Base-by-base conservation (phyloP, 2,888 invertebrate species). In the Litoditis marina region DNA sequence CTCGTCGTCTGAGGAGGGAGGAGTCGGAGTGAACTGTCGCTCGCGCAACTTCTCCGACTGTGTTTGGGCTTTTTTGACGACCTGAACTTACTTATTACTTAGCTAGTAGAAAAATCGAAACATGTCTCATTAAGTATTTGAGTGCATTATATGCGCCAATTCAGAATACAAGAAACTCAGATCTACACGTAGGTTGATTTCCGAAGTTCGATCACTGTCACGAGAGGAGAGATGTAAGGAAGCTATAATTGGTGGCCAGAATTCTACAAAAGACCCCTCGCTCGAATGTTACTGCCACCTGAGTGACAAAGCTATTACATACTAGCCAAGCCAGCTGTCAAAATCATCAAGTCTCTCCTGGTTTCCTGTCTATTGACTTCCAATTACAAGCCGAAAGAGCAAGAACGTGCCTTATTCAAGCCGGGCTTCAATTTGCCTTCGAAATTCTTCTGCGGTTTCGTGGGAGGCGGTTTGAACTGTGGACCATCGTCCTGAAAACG, bases 401-500 rank as follows among this genome's bases (percentile, higher is more conserved):
- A 16, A 13, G 34, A 46, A 51, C 39, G 13, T 50, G 66, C 68
- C 27, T 19, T 60, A 46, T 74, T 74, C 28, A 76, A 49, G 11
- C 76, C 76, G 5, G 76, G 66, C 32, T 73, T 74, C 53, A 76
- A 57, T 46, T 71, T 74, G 42, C 69, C 72, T 47, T 65, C 68
- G 46, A 76, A 76, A 46, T 72, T 72, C 39, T 64, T 66, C 36
- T 61, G 60, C 8, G 63, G 58, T 4, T 47, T 25, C n/a, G n/a
- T 19, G 13, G 16, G 30, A 11, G 57, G 61, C 2, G 46, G 44
- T 11, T 32, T 28, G 52, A 52, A 59, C 4, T 22, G 32, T 22
- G 63, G 44, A 2, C 13, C 61, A 2, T 59, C 28, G 1, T 66
- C 66, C 5, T n/a, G n/a, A n/a, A n/a, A n/a, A n/a, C n/a, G n/a